These are phyloP conservation scores for Tetramorium simillimum DNA, from an alignment of 1,140 invertebrate genomes.

Conservation along the genomic window DNA sequence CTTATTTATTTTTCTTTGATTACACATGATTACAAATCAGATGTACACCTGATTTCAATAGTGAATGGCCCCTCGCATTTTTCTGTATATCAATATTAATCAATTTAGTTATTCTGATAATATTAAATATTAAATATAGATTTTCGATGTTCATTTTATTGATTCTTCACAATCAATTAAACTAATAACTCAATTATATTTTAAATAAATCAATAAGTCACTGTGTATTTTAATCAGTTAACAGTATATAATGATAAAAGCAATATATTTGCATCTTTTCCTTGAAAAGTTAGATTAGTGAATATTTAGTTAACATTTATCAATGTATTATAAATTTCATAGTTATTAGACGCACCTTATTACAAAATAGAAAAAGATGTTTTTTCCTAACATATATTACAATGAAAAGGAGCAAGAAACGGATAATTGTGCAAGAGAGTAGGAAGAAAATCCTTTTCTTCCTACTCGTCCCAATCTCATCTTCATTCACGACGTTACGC, in stretches of 20 bases:
- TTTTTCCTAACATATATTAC: background rate
- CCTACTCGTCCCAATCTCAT: conserved; percentile 61
- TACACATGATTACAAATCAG: too few species aligned
- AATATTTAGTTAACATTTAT: background rate
- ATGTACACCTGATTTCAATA: too few species aligned
- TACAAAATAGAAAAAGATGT: background rate
- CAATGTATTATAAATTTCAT: background rate
- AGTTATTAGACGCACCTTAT: background rate
- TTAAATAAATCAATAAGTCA: background rate
- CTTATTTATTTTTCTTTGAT: too few species aligned
- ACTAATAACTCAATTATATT: background rate
- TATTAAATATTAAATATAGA: background rate
- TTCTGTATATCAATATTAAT: background rate
- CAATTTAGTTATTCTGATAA: background rate
- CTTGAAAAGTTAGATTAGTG: background rate
- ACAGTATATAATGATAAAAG: background rate
- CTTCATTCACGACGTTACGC: conserved; percentile 69
- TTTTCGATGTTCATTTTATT: background rate
- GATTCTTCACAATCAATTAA: background rate
- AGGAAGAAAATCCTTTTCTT: background rate
- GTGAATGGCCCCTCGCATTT: too few species aligned
- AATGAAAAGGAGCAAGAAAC: background rate
- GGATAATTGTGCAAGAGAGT: conserved; percentile 66
- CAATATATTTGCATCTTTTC: background rate
- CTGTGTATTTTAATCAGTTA: background rate